phyloP scores from a whole-genome alignment of 2,888 invertebrate species.

The Eristalis arbustorum region DNA sequence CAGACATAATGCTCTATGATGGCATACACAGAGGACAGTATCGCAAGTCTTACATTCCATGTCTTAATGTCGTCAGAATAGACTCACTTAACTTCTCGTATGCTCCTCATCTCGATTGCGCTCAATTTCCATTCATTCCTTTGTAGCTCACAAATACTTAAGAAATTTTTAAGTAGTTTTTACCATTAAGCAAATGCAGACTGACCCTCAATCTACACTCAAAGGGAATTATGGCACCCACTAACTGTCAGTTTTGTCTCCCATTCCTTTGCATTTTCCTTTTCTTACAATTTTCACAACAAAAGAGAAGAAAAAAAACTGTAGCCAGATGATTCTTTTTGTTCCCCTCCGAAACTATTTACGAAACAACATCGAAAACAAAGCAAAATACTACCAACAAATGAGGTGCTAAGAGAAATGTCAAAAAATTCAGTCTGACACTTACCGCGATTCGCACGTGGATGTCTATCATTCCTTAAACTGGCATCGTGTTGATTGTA shows the following conservation, averaged over 20 bases:
- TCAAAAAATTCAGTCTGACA: slow-evolving; percentile 28
- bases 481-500: slow-evolving; percentile 12
- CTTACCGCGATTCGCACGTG: slow-evolving; percentile 45
- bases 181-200: not conserved
- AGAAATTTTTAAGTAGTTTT: too few species aligned
- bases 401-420: slow-evolving; percentile 23
- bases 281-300: not conserved
- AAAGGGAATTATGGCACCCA: not conserved
- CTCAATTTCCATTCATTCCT: too few species aligned
- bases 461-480: slow-evolving; percentile 12
- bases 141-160: too few species aligned
- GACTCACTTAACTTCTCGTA: too few species aligned
- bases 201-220: not conserved
- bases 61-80: too few species aligned
- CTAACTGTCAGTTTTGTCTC: not conserved
- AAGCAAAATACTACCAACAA: slow-evolving; percentile 2
- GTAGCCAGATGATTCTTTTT: not conserved
- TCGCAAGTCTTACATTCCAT: too few species aligned
- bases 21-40: too few species aligned
- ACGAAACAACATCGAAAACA: slow-evolving; percentile 12
- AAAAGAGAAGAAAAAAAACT: slow-evolving; percentile 2
- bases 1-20: too few species aligned
- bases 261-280: not conserved
- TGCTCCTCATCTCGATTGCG: too few species aligned
- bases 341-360: slow-evolving; percentile 13